Evolutionary conservation across 2,888 invertebrate species (phyloP).

Genomic region (Neocrepidodera transversa): DNA sequence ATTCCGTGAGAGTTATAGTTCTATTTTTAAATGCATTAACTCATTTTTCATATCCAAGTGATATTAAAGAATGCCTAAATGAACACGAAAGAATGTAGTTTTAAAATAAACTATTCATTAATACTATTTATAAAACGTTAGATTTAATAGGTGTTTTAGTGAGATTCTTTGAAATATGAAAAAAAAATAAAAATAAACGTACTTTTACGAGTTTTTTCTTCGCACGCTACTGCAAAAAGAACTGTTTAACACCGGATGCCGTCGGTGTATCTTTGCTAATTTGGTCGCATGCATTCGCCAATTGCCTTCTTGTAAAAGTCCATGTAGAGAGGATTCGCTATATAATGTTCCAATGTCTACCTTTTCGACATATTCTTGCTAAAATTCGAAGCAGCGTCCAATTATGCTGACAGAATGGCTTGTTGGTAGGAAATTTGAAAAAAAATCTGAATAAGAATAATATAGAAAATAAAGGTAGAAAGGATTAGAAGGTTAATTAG

Average conservation of each 20-base stretch:
- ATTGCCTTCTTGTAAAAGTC: slow-evolving; percentile 27
- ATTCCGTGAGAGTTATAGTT: neutral
- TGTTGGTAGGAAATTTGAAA: neutral
- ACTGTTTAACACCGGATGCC: slow-evolving; percentile 35
- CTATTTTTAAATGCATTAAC: neutral
- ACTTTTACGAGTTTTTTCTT: no score
- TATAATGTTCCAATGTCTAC: slow-evolving; percentile 6
- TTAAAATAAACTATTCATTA: no score
- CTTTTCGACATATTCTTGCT: slow-evolving; percentile 8
- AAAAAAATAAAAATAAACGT: no score
- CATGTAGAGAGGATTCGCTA: slow-evolving; percentile 1
- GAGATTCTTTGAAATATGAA: no score
- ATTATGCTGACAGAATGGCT: neutral
- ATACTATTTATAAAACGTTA: no score
- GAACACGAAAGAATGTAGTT: no score
- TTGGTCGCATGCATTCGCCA: slow-evolving; percentile 28
- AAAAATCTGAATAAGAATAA: neutral
- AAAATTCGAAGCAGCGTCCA: slow-evolving; percentile 2
- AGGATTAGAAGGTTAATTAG: neutral
- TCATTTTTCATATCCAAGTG: slow-evolving; percentile 1
- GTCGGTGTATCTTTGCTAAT: slow-evolving; percentile 25
- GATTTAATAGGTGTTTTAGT: no score
- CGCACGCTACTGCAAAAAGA: slow-evolving; percentile 13
- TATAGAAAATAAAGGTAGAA: neutral
- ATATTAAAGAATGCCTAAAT: neutral